These are phyloP conservation scores for Diadema setosum DNA, from an alignment of 35 echinoderm and acorn worm species.

Conservation along the genomic window DNA sequence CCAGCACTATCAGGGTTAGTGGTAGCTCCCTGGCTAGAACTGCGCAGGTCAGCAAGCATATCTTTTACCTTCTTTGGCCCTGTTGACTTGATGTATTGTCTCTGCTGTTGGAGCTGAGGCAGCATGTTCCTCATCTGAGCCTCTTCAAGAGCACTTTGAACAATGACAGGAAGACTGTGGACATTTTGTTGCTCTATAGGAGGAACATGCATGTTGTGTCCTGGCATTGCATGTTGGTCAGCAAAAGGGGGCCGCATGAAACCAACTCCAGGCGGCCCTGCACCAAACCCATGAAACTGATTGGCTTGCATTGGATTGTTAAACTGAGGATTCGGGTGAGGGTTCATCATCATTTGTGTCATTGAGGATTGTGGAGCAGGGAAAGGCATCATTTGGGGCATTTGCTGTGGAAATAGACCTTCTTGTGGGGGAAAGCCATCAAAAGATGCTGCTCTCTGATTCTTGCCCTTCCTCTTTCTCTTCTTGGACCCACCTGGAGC, in stretches of 20 bases:
- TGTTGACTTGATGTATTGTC: background rate
- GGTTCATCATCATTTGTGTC: background rate
- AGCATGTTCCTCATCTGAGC: constrained; percentile 28
- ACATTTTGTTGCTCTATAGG: background rate
- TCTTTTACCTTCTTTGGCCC: constrained; percentile 63
- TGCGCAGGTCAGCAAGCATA: constrained; percentile 41
- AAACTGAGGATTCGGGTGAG: background rate
- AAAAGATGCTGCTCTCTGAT: background rate
- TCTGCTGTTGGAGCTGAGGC: constrained; percentile 49
- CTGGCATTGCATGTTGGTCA: background rate
- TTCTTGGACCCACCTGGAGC: constrained; percentile 19
- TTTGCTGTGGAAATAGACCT: background rate
- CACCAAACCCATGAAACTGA: background rate
- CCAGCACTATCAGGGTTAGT: background rate
- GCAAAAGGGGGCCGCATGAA: background rate
- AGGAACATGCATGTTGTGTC: background rate
- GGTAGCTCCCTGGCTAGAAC: background rate
- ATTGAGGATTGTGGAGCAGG: background rate
- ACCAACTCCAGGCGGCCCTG: background rate
- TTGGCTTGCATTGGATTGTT: background rate
- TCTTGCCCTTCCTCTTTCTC: background rate
- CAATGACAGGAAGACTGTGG: constrained; percentile 26
- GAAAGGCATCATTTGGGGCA: background rate
- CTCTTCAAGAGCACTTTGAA: constrained; percentile 35
- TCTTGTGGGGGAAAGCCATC: background rate